Percentiles rank a stretch among this genome's conserved stretches.
These are phyloP conservation scores for Desmodus rotundus DNA, from an alignment of 2,113 vertebrate genomes.

Conservation along the genomic window DNA sequence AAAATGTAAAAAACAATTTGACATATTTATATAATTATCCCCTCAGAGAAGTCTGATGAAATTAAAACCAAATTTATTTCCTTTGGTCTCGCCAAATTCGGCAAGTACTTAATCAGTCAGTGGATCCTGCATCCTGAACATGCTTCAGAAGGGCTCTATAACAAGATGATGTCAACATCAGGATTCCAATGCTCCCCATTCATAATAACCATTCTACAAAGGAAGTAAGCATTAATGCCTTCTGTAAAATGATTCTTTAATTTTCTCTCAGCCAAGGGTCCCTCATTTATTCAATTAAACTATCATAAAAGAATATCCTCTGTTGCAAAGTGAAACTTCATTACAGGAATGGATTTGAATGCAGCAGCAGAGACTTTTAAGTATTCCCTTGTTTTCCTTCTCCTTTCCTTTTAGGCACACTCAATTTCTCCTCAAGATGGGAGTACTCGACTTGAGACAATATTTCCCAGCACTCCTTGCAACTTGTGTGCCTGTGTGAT, in stretches of 20 bases:
- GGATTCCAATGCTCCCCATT: neutral
- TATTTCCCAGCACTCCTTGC: neutral
- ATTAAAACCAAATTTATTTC: constrained; percentile 2
- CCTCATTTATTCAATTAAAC: neutral
- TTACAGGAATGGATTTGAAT: neutral
- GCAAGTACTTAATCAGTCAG: neutral
- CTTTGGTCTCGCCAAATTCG: neutral
- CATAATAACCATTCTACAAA: neutral
- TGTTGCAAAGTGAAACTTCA: neutral
- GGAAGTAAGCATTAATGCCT: neutral
- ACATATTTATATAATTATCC: neutral
- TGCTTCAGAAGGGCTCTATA: neutral
- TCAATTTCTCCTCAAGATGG: neutral
- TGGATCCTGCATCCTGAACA: neutral
- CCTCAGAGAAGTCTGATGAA: neutral
- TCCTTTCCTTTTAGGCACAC: neutral
- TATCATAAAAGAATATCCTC: neutral
- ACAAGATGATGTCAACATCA: neutral
- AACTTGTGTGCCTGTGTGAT: neutral
- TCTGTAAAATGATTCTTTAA: neutral
- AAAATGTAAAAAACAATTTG: neutral
- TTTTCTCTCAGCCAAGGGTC: neutral
- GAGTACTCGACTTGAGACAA: neutral
- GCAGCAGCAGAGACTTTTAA: neutral
- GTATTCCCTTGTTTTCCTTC: neutral